Percentiles rank a stretch among this genome's conserved stretches.
These are phyloP conservation scores for Cephus rjabovi DNA, from an alignment of 2,888 invertebrate species.

Conservation along the genomic window DNA sequence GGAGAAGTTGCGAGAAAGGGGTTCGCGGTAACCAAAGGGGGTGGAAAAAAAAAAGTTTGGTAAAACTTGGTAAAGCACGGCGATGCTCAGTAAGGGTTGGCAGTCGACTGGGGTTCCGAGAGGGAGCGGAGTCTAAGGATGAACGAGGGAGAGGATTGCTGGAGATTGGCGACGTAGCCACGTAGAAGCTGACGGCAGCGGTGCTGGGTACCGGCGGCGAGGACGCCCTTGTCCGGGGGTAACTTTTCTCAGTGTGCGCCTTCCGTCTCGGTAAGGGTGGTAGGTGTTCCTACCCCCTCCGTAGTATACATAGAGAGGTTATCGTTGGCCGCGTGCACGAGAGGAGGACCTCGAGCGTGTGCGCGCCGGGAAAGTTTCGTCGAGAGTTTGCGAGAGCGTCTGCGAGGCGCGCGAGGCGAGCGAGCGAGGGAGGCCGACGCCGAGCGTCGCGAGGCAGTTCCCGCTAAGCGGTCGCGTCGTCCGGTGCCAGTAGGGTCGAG, in stretches of 20 bases:
- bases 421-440: conserved; percentile 32
- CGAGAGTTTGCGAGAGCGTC: conserved; percentile 47
- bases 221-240: neutral
- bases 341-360: neutral
- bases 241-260: neutral
- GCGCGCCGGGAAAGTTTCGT: conserved; percentile 53
- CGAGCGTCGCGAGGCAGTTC: conserved; percentile 55
- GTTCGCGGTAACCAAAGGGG: neutral
- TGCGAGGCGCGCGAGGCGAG: conserved; percentile 37
- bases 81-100: neutral
- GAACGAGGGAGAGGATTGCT: neutral
- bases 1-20: neutral
- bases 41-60: conserved; percentile 54
- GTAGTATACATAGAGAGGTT: neutral
- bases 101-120: neutral
- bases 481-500: conserved; percentile 51
- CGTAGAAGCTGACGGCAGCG: neutral
- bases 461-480: conserved; percentile 64
- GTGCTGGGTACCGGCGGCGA: neutral
- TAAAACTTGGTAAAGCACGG: conserved; percentile 37
- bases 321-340: neutral
- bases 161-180: neutral
- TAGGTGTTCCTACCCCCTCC: neutral
- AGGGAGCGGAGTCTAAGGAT: neutral
- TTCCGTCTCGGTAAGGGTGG: neutral